Evolutionary conservation across 2,113 vertebrate genomes (phyloP).

Genomic region (Corythoichthys haematopterus): DNA sequence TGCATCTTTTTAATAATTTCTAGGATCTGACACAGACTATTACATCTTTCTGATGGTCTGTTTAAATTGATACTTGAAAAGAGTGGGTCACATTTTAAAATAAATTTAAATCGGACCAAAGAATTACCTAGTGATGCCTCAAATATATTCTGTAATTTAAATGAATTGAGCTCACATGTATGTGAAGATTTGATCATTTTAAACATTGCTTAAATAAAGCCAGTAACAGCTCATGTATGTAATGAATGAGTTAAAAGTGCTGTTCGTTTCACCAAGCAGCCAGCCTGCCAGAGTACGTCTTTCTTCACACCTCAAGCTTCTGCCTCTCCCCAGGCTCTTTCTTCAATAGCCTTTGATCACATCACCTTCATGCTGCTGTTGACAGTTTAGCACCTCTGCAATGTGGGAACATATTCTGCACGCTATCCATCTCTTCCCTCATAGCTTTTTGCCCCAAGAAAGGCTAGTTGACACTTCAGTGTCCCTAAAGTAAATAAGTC

Average conservation of each 20-base stretch:
- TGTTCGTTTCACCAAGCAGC: not conserved
- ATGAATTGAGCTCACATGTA: not conserved
- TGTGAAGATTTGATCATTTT: not conserved
- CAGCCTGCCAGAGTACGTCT: constrained; percentile 7
- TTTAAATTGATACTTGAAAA: not conserved
- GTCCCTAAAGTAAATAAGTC: constrained; percentile 26
- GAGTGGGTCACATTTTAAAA: not conserved
- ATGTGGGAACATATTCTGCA: constrained; percentile 47
- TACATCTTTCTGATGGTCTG: not conserved
- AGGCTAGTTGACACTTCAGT: constrained; percentile 37
- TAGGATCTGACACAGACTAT: not conserved
- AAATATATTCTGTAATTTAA: not conserved
- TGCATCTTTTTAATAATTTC: not conserved
- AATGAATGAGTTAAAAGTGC: not conserved
- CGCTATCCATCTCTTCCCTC: constrained; percentile 42
- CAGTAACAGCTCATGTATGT: constrained; percentile 7
- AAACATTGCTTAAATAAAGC: constrained; percentile 1
- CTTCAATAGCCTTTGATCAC: constrained; percentile 58
- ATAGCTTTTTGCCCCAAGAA: constrained; percentile 14
- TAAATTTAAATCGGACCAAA: not conserved
- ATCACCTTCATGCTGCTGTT: constrained; percentile 57
- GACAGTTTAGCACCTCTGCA: constrained; percentile 65
- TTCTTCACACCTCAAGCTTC: constrained; percentile 24
- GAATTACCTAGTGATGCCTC: not conserved
- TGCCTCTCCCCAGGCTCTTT: constrained; percentile 50